Conservation (phyloP, 2,797 vertebrate genomes). For the Sebastes matsubarae region DNA sequence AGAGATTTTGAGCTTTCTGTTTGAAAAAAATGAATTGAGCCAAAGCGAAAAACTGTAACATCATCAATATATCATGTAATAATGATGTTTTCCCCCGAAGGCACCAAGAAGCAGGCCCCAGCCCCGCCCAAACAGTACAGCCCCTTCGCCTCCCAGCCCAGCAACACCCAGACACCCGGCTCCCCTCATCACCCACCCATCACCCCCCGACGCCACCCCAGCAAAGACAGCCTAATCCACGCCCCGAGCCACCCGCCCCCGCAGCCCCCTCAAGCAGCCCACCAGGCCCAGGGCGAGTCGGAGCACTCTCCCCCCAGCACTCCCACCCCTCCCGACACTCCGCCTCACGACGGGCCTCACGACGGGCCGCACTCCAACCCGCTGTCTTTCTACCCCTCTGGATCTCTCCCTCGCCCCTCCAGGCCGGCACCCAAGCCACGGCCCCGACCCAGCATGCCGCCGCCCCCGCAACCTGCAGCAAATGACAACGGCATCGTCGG, state of each 20-base stretch:
- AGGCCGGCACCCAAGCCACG: slow-evolving; percentile 90
- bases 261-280: slow-evolving; percentile 86
- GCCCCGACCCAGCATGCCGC: slow-evolving; percentile 89
- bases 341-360: slow-evolving; percentile 73
- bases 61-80: not conserved
- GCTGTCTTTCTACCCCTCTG: slow-evolving; percentile 60
- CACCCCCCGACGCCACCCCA: slow-evolving; percentile 82
- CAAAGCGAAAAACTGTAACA: too few relatives aligned
- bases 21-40: too few relatives aligned
- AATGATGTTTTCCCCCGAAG: slow-evolving; percentile 71
- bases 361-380: slow-evolving; percentile 60
- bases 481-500: slow-evolving; percentile 71
- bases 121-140: slow-evolving; percentile 81
- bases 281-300: slow-evolving; percentile 52
- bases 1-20: too few relatives aligned
- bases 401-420: slow-evolving; percentile 87
- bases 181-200: slow-evolving; percentile 71
- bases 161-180: slow-evolving; percentile 36
- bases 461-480: slow-evolving; percentile 88
- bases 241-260: slow-evolving; percentile 94
- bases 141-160: slow-evolving; percentile 72
- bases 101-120: slow-evolving; percentile 93
- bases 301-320: slow-evolving; percentile 88
- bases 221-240: slow-evolving; percentile 86
- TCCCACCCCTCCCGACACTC: slow-evolving; percentile 89